Evolutionary conservation across 2,113 vertebrate species (phyloP).

Genomic region (Pavo muticus): DNA sequence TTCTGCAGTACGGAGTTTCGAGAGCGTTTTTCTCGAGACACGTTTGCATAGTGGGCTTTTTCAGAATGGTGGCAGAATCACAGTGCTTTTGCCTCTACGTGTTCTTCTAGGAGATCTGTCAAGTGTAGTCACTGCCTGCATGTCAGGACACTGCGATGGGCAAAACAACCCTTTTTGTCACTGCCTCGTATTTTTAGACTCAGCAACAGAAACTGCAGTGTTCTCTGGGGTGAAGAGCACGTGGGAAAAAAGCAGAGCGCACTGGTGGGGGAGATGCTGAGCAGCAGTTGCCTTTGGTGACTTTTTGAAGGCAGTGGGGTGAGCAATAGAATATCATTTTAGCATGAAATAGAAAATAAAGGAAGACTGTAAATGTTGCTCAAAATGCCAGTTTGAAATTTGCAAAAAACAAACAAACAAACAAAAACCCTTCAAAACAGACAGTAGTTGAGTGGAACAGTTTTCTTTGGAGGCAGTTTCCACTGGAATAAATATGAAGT

Average conservation of each 20-base stretch:
- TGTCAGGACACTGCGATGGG: accelerated
- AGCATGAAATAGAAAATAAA: not conserved
- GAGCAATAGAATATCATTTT: not conserved
- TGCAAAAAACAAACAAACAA: not conserved
- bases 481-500: conserved; percentile 42
- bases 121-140: accelerated
- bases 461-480: conserved; percentile 53
- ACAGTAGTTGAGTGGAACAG: conserved; percentile 18
- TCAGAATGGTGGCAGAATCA: not conserved
- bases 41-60: accelerated
- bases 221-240: accelerated
- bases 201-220: not conserved
- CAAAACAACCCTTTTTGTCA: not conserved
- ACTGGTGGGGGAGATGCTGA: not conserved
- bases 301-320: not conserved
- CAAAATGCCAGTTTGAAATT: not conserved
- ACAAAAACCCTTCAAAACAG: conserved; percentile 23
- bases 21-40: accelerated
- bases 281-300: not conserved
- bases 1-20: accelerated
- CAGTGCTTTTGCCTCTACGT: not conserved
- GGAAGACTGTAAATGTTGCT: not conserved
- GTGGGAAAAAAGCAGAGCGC: not conserved
- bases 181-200: not conserved
- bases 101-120: accelerated